A percentile compares a stretch with the other conserved stretches of the same genome.
Conservation (phyloP, 2,888 invertebrate species). For the Ypsolopha sequella region DNA sequence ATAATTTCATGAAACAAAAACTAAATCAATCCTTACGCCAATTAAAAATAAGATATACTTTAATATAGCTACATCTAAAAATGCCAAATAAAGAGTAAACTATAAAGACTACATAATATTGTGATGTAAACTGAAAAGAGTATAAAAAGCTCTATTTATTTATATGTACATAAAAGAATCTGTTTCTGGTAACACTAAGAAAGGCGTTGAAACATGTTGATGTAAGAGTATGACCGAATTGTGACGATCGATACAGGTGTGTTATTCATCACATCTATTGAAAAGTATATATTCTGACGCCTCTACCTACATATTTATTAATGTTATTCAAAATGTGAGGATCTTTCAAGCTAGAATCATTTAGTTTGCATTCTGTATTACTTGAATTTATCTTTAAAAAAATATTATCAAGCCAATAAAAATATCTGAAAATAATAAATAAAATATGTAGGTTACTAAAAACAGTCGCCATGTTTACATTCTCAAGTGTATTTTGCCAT, state of each 20-base stretch:
- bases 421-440: no score
- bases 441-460: conserved; percentile 13
- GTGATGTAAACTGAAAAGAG: conserved; percentile 38
- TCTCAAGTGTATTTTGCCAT: background rate
- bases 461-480: conserved; percentile 35
- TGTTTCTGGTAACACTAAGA: conserved; percentile 40
- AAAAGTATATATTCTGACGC: no score
- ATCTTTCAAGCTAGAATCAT: no score
- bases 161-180: conserved; percentile 45
- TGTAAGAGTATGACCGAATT: no score
- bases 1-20: conserved; percentile 12
- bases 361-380: no score
- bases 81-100: conserved; percentile 34
- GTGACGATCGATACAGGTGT: no score
- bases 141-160: conserved; percentile 35
- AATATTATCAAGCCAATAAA: no score
- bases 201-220: conserved; percentile 13
- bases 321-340: no score
- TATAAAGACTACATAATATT: conserved; percentile 23
- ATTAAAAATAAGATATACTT: conserved; percentile 32
- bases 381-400: no score
- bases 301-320: no score
- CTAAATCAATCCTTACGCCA: conserved; percentile 34
- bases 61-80: conserved; percentile 30
- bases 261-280: no score